These are phyloP conservation scores for Oriolus oriolus DNA, from an alignment of 2,113 vertebrate species.

Conservation along the genomic window DNA sequence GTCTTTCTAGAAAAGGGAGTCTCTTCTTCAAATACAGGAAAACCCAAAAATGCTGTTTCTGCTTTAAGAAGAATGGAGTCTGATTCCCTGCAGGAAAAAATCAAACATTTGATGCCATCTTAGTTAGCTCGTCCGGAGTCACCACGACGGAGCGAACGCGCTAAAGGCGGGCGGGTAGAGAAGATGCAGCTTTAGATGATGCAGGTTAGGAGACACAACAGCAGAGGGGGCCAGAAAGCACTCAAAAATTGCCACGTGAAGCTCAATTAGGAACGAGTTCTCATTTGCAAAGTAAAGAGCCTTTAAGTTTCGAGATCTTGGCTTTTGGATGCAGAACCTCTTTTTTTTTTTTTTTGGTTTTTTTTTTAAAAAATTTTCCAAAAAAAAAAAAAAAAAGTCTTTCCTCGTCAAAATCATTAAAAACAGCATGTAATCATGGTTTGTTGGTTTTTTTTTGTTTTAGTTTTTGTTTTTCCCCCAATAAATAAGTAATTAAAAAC, in stretches of 20 bases:
- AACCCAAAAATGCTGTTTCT: constrained; percentile 93
- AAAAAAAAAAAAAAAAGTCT: constrained; percentile 59
- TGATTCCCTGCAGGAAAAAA: constrained; percentile 81
- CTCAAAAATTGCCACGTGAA: constrained; percentile 62
- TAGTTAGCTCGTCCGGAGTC: constrained; percentile 69
- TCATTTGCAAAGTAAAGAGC: constrained; percentile 70
- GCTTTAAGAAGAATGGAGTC: constrained; percentile 87
- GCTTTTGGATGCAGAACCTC: constrained; percentile 69
- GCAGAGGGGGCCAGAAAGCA: constrained; percentile 83
- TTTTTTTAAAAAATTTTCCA: constrained; percentile 61
- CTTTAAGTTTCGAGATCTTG: constrained; percentile 70
- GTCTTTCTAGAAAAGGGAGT: constrained; percentile 87
- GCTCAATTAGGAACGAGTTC: constrained; percentile 60
- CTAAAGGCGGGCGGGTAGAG: constrained; percentile 62
- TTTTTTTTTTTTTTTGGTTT: constrained; percentile 31
- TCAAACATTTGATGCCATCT: constrained; percentile 80
- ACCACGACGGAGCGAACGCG: constrained; percentile 64
- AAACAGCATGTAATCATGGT: constrained; percentile 71
- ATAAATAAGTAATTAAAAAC: constrained; percentile 80
- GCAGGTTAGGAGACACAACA: constrained; percentile 87
- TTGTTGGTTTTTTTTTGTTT: not conserved
- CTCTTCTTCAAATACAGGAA: constrained; percentile 91
- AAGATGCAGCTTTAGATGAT: constrained; percentile 71
- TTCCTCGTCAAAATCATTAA: constrained; percentile 81
- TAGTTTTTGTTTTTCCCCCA: constrained; percentile 11